Conservation (phyloP, 2,888 invertebrate species). For the Chalcosyrphus nemorum region DNA sequence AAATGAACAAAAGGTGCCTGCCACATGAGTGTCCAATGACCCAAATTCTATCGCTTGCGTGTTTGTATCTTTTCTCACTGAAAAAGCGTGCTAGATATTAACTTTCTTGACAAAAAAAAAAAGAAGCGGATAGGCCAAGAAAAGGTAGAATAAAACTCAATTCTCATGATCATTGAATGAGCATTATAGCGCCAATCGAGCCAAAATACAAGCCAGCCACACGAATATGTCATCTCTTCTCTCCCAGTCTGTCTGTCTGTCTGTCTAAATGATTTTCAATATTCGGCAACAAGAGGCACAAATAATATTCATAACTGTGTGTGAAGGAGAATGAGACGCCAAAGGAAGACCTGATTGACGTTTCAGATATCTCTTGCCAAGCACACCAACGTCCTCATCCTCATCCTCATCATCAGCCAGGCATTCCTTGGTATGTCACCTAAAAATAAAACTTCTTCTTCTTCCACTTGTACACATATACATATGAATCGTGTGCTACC, state of each 20-base stretch:
- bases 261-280: conserved; percentile 72
- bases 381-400: conserved; percentile 62
- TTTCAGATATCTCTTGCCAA: conserved; percentile 71
- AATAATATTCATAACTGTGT: conserved; percentile 61
- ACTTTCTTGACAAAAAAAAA: conserved; percentile 31
- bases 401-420: conserved; percentile 16
- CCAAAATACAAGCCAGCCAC: conserved; percentile 59
- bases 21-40: conserved; percentile 67
- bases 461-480: conserved; percentile 6
- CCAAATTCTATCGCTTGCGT: conserved; percentile 66
- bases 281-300: conserved; percentile 68
- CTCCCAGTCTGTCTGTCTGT: conserved; percentile 66
- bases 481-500: conserved; percentile 35
- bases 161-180: conserved; percentile 57
- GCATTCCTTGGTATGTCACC: conserved; percentile 72
- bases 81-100: conserved; percentile 65
- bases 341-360: conserved; percentile 68
- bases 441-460: conserved; percentile 64
- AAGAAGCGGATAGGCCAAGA: neutral
- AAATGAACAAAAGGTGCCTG: conserved; percentile 56
- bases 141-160: neutral
- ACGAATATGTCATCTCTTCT: conserved; percentile 64
- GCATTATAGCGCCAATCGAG: conserved; percentile 65
- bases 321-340: conserved; percentile 49
- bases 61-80: conserved; percentile 22